Evolutionary conservation across 2,888 invertebrate species (phyloP).

Genomic region (Muscina levida): DNA sequence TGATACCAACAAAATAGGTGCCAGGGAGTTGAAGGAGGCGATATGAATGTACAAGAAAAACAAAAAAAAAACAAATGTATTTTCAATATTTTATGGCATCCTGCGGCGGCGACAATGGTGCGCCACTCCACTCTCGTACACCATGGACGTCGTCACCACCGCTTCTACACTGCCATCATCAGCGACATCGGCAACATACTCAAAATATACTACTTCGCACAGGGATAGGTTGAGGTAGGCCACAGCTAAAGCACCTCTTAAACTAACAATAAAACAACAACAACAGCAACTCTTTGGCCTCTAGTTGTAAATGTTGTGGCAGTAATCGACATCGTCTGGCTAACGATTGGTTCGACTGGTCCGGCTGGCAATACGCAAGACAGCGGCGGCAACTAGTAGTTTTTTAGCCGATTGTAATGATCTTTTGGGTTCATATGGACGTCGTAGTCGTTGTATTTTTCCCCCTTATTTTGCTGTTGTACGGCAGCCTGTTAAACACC

Average conservation of each 20-base stretch:
- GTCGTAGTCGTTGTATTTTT: neutral
- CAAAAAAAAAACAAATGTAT: slow-evolving; percentile 20
- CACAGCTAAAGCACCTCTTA: too few relatives aligned
- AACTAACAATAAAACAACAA: too few relatives aligned
- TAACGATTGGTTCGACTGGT: neutral
- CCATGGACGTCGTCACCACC: neutral
- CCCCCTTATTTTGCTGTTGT: neutral
- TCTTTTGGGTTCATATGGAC: neutral
- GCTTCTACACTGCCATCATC: neutral
- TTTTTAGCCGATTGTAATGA: neutral
- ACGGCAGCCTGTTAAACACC: neutral
- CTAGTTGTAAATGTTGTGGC: too few relatives aligned
- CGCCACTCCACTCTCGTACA: slow-evolving; percentile 41
- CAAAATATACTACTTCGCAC: neutral
- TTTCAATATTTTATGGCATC: slow-evolving; percentile 64
- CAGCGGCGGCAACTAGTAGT: neutral
- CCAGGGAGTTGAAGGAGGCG: too few relatives aligned
- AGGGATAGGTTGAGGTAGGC: slow-evolving; percentile 1
- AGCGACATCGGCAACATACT: too few relatives aligned
- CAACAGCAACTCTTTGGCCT: neutral
- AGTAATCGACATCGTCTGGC: neutral
- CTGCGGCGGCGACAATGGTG: slow-evolving; percentile 66
- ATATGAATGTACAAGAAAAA: neutral
- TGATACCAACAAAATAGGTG: too few relatives aligned
- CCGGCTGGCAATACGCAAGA: neutral